Conservation (phyloP, 1,140 invertebrate species). For the Conus betulinus region DNA sequence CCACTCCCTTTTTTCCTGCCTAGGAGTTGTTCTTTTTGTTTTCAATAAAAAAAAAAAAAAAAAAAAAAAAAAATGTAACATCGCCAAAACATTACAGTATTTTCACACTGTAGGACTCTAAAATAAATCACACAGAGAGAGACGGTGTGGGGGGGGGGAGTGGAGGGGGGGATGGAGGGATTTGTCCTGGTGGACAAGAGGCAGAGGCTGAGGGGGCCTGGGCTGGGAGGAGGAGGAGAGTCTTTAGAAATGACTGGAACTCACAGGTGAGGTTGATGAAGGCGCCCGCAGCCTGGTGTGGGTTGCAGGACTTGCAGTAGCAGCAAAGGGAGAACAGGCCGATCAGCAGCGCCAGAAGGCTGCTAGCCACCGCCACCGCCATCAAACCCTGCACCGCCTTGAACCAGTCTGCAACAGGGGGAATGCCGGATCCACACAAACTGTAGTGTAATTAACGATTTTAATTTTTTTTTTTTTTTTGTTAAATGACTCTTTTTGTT, state of each 20-base stretch:
- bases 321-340: constrained; percentile 70
- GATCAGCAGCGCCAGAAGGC: constrained; percentile 65
- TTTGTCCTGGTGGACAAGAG: neutral
- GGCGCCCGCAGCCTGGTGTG: constrained; percentile 65
- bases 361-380: constrained; percentile 65
- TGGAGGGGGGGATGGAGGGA: too few relatives aligned
- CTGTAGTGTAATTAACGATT: neutral
- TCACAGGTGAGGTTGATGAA: constrained; percentile 71
- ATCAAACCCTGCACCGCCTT: constrained; percentile 71
- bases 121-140: too few relatives aligned
- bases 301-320: constrained; percentile 66
- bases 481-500: too few relatives aligned
- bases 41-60: too few relatives aligned
- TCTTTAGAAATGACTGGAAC: constrained; percentile 32
- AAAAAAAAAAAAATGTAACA: too few relatives aligned
- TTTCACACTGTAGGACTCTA: too few relatives aligned
- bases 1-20: too few relatives aligned
- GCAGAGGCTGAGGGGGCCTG: neutral
- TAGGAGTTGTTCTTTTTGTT: too few relatives aligned
- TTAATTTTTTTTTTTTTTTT: too few relatives aligned
- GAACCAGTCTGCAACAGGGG: constrained; percentile 68
- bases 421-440: constrained; percentile 9
- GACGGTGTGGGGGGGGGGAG: too few relatives aligned
- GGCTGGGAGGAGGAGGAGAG: neutral
- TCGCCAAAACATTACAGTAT: too few relatives aligned